A percentile compares a stretch with the other conserved stretches of the same genome.
These are phyloP conservation scores for Drosophila kikkawai DNA, from an alignment of 1,140 invertebrate genomes.

Conservation along the genomic window DNA sequence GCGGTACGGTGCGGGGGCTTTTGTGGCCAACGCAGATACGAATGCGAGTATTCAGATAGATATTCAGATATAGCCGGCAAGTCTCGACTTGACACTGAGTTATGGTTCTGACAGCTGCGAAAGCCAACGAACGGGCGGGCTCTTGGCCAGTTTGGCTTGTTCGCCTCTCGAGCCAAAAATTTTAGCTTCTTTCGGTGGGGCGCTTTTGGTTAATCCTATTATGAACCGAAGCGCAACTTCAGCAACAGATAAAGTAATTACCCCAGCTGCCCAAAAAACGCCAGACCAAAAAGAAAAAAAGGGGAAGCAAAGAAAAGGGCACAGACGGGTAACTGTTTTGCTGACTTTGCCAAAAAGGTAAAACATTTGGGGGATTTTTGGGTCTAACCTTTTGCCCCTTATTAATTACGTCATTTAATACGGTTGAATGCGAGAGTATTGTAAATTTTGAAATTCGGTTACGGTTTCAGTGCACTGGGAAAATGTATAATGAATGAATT, in stretches of 20 bases:
- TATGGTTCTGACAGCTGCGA: conserved; percentile 83
- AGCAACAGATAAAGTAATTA: conserved; percentile 84
- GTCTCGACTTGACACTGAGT: conserved; percentile 79
- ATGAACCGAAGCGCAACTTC: conserved; percentile 75
- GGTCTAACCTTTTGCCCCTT: conserved; percentile 59
- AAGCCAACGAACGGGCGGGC: conserved; percentile 46
- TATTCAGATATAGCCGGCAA: conserved; percentile 56
- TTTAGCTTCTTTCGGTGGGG: conserved; percentile 34
- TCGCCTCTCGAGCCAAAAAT: conserved; percentile 12
- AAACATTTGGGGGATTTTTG: conserved; percentile 53
- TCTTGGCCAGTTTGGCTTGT: conserved; percentile 29
- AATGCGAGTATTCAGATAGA: conserved; percentile 42
- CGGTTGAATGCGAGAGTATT: conserved; percentile 24
- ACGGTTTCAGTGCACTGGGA: background rate
- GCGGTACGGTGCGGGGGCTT: conserved; percentile 63
- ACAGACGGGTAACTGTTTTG: conserved; percentile 49
- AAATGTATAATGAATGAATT: background rate
- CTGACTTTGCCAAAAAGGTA: conserved; percentile 65
- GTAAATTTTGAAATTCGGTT: conserved; percentile 20
- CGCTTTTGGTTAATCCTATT: conserved; percentile 75
- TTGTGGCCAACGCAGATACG: conserved; percentile 68
- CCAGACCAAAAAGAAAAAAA: conserved; percentile 4
- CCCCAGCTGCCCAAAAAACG: conserved; percentile 53
- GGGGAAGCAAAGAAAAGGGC: conserved; percentile 11
- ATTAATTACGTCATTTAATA: conserved; percentile 66